Evolutionary conservation across 2,888 invertebrate genomes (phyloP).

Genomic region (Encarsia formosa): DNA sequence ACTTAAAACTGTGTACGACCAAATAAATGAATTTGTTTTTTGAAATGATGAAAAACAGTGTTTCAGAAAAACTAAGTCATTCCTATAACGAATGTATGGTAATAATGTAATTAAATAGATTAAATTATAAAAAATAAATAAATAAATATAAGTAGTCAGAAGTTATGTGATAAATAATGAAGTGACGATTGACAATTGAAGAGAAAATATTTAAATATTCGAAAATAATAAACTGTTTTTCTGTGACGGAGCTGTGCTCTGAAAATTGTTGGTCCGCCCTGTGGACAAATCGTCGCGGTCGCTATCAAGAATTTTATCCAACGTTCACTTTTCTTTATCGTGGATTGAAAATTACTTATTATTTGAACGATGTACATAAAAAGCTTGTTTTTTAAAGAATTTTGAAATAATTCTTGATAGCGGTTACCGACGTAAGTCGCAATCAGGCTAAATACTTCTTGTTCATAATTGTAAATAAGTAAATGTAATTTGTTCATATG

Average conservation of each 20-base stretch:
- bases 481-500: constrained; percentile 10
- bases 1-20: constrained; percentile 16
- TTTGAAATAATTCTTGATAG: too few relatives aligned
- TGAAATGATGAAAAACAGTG: neutral
- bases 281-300: too few relatives aligned
- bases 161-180: constrained; percentile 44
- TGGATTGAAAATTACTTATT: too few relatives aligned
- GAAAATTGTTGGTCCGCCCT: constrained; percentile 28
- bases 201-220: constrained; percentile 17
- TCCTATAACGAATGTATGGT: constrained; percentile 18
- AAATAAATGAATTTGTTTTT: constrained; percentile 7
- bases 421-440: constrained; percentile 11
- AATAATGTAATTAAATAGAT: constrained; percentile 21
- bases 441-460: constrained; percentile 8
- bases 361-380: too few relatives aligned
- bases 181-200: constrained; percentile 25
- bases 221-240: too few relatives aligned
- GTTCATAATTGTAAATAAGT: constrained; percentile 25
- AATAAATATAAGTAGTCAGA: constrained; percentile 23
- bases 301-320: too few relatives aligned
- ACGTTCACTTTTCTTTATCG: too few relatives aligned
- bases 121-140: constrained; percentile 3
- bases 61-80: neutral
- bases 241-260: constrained; percentile 46
- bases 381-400: too few relatives aligned